phyloP scores from a whole-genome alignment of 2,888 invertebrate species.

The Graphium colonna region DNA sequence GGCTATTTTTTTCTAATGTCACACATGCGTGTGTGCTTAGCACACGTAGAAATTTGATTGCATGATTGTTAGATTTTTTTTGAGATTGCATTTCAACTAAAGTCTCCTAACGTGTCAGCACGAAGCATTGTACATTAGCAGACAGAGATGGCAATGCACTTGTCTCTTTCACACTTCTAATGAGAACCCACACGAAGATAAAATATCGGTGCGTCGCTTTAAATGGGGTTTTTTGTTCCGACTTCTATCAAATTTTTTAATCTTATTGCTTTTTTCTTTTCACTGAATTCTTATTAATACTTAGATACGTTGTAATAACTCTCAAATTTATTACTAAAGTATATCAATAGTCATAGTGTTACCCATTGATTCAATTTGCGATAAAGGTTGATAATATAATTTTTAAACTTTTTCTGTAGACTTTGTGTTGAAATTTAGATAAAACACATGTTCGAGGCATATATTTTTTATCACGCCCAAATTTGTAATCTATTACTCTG shows the following conservation, averaged over 20 bases:
- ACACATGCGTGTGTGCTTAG: conserved; percentile 39
- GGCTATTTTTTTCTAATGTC: conserved; percentile 71
- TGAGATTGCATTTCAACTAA: background rate
- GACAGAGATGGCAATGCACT: conserved; percentile 10
- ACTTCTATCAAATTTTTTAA: background rate
- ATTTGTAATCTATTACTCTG: no score
- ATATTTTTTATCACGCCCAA: no score
- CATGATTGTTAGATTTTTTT: conserved; percentile 23
- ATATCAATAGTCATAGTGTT: no score
- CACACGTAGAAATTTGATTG: conserved; percentile 48
- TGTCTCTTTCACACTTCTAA: conserved; percentile 5
- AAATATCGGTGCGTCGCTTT: background rate
- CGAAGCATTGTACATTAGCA: background rate
- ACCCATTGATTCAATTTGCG: no score
- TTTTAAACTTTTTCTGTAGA: no score
- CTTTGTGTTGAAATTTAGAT: no score
- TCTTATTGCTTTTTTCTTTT: background rate
- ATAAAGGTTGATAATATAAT: no score
- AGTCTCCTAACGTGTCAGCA: conserved; percentile 3
- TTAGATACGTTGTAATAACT: no score
- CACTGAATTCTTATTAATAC: no score
- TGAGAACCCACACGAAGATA: conserved; percentile 7
- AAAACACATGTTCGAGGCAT: no score
- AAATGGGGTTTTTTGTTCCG: background rate
- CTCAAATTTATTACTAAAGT: no score